Evolutionary conservation across 2,888 invertebrate genomes (phyloP), one percentile per base, ranked within the genome.

Genomic region (Autographa pulchrina): DNA sequence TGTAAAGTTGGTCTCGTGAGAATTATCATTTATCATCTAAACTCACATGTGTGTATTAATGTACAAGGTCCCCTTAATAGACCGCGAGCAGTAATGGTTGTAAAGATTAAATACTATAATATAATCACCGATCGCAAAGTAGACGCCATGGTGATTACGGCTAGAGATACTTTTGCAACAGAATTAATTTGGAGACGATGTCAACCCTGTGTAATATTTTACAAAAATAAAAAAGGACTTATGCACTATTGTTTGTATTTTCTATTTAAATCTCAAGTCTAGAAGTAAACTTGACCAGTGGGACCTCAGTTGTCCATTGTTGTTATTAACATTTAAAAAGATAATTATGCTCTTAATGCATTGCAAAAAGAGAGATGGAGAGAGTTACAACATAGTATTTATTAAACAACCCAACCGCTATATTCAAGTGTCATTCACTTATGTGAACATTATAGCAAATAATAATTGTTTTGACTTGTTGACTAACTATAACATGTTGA

Each of bases 1-100:
- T 75, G 31, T 61, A 52, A 62, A 65, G 31, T 71, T 64, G 65
- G 48, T 71, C 35, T 43, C 62, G 64, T 60, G 62, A 41, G 6
- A 43, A 79, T 70, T 70, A 56, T 56, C 54, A 56, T 56, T 56
- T 25, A 56, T 56, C 25, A 25, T 20, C 25, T 56, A 25, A 56
- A 56, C 20, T 13, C 54, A 18, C 18, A 20, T 11, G n/a, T n/a
- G 48, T 48, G n/a, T 48, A n/a, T n/a, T n/a, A 8, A 48, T 48
- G 25, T 13, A 20, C 54, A 54, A 56, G 25, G 54, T 13, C 54
- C 20, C 25, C 54, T 25, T 56, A 25, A 56, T 13, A 20, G 54
- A 20, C 25, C 20, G 13, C 20, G 25, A 6, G 25, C 13, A 20
- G 11, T 3, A 54, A 25, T 56, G 25, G 11, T 54, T 11, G 3